phyloP scores from a whole-genome alignment of 2,797 vertebrate species.

The Epinephelus malabaricus region DNA sequence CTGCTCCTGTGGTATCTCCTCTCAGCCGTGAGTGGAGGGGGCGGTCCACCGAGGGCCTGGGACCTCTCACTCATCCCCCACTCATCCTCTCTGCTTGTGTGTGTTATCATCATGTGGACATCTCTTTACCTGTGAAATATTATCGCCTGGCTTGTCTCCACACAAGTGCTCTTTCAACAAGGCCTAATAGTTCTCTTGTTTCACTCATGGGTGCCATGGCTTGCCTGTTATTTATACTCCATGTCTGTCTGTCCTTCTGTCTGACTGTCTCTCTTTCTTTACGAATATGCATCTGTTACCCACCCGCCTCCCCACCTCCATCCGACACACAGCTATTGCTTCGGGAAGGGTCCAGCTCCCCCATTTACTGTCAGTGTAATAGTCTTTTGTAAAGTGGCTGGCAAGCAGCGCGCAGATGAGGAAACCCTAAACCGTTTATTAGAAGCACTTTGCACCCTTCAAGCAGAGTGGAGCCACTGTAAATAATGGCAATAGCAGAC shows the following conservation, averaged over 20 bases:
- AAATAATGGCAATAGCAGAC: slow-evolving; percentile 83
- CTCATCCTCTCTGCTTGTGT: slow-evolving; percentile 67
- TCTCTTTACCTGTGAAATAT: slow-evolving; percentile 84
- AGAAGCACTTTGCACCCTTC: slow-evolving; percentile 88
- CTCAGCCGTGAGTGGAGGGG: slow-evolving; percentile 60
- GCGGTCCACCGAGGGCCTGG: slow-evolving; percentile 54
- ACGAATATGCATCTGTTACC: slow-evolving; percentile 39
- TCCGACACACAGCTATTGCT: slow-evolving; percentile 34
- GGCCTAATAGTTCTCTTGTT: slow-evolving; percentile 72
- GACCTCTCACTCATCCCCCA: slow-evolving; percentile 81
- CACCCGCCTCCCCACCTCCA: background rate
- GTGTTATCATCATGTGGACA: slow-evolving; percentile 63
- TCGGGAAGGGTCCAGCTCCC: slow-evolving; percentile 38
- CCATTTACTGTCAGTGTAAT: slow-evolving; percentile 89
- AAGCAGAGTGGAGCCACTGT: slow-evolving; percentile 85
- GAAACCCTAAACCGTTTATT: slow-evolving; percentile 86
- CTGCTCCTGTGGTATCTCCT: slow-evolving; percentile 76
- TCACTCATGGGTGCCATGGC: slow-evolving; percentile 56
- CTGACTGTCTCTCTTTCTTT: slow-evolving; percentile 27
- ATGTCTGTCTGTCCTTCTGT: slow-evolving; percentile 47
- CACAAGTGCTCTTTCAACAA: slow-evolving; percentile 67
- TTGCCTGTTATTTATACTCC: slow-evolving; percentile 77
- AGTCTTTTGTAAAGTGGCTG: slow-evolving; percentile 86
- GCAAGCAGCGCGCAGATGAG: slow-evolving; percentile 85
- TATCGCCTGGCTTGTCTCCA: slow-evolving; percentile 68